These are phyloP conservation scores for Lycorma delicatula DNA, from an alignment of 1,140 invertebrate species.

Conservation along the genomic window DNA sequence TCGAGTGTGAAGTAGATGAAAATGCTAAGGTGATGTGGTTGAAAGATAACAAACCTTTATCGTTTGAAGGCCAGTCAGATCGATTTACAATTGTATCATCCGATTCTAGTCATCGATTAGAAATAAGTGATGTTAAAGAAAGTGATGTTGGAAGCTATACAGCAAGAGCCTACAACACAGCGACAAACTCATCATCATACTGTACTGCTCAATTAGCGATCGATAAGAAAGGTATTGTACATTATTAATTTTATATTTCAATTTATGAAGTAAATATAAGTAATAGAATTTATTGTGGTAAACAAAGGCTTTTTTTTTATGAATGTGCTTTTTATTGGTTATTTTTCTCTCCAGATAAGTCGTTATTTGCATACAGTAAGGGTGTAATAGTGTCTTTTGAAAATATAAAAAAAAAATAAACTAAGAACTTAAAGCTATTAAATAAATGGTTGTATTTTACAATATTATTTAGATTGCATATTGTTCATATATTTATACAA, in stretches of 20 bases:
- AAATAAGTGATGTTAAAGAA: conserved; percentile 69
- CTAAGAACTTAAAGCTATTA: too few relatives aligned
- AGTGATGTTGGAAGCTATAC: conserved; percentile 87
- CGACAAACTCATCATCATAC: conserved; percentile 54
- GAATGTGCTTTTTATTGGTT: too few relatives aligned
- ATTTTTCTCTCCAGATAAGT: background rate
- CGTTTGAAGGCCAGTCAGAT: conserved; percentile 65
- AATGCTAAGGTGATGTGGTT: conserved; percentile 69
- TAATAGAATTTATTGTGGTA: too few relatives aligned
- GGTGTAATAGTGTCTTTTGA: background rate
- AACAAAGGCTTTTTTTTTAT: too few relatives aligned
- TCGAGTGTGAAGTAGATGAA: conserved; percentile 66
- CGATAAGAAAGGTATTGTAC: conserved; percentile 8
- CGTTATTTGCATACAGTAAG: background rate
- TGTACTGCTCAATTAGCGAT: conserved; percentile 79
- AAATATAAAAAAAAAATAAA: too few relatives aligned
- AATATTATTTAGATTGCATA: too few relatives aligned
- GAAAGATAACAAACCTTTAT: conserved; percentile 78
- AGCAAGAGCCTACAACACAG: conserved; percentile 77
- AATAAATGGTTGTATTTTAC: too few relatives aligned
- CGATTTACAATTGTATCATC: conserved; percentile 52
- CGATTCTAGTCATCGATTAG: conserved; percentile 54
- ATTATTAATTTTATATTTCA: too few relatives aligned
- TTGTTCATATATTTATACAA: too few relatives aligned
- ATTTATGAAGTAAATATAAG: too few relatives aligned